A percentile compares a stretch with the other conserved stretches of the same genome.
These are phyloP conservation scores for Spialia ferax DNA, from an alignment of 2,888 invertebrate genomes.

Conservation along the genomic window DNA sequence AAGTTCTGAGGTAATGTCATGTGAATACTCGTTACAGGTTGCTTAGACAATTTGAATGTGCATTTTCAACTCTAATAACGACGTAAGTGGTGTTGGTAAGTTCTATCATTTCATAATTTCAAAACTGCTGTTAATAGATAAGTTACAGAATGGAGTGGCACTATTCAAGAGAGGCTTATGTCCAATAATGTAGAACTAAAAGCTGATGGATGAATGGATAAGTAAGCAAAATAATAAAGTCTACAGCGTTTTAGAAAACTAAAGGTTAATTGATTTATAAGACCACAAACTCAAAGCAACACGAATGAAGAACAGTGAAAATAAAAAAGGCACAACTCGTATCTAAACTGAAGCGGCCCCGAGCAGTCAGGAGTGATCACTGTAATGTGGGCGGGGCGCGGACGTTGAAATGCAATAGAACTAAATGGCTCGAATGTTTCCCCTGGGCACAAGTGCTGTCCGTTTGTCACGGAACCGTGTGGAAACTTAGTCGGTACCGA, in stretches of 20 bases:
- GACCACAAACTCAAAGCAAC: background rate
- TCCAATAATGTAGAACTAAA: too few relatives aligned
- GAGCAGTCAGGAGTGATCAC: constrained; percentile 6
- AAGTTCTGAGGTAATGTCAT: constrained; percentile 28
- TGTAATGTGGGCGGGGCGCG: background rate
- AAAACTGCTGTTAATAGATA: too few relatives aligned
- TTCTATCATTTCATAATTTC: background rate
- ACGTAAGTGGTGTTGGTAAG: background rate
- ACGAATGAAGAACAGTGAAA: background rate
- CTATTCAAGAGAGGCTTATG: too few relatives aligned
- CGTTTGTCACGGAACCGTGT: constrained; percentile 37
- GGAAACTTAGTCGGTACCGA: constrained; percentile 25
- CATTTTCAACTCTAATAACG: background rate
- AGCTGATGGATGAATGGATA: too few relatives aligned
- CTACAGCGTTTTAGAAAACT: too few relatives aligned
- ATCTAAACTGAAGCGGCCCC: background rate
- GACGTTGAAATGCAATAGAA: constrained; percentile 34
- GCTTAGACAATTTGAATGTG: background rate
- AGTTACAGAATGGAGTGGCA: too few relatives aligned
- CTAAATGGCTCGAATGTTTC: constrained; percentile 35
- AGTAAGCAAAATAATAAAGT: too few relatives aligned
- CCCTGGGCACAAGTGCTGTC: constrained; percentile 28
- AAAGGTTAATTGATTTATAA: background rate
- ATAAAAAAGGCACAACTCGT: background rate
- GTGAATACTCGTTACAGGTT: constrained; percentile 25